These are phyloP conservation scores for Meta bourneti DNA, from an alignment of 2,888 invertebrate species.

Conservation along the genomic window DNA sequence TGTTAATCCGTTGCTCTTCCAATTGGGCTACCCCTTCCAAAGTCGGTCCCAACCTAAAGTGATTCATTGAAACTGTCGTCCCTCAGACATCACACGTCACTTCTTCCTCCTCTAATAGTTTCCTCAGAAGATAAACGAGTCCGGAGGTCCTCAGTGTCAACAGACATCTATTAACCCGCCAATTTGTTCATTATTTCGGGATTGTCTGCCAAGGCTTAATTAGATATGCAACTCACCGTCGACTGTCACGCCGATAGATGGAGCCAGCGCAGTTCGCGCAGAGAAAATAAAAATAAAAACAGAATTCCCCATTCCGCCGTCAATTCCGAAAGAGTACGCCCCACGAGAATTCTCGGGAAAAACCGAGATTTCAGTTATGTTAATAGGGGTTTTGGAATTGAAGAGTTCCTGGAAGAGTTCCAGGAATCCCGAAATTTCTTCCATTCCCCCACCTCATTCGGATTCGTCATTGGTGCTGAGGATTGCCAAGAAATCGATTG, in stretches of 20 bases:
- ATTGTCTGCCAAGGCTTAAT: constrained; percentile 34
- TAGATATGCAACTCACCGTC: not conserved
- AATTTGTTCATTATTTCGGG: constrained; percentile 34
- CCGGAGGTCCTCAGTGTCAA: constrained; percentile 27
- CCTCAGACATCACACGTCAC: not conserved
- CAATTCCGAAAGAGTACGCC: not conserved
- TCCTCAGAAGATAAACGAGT: constrained; percentile 25
- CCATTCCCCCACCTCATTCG: not conserved
- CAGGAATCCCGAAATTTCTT: constrained; percentile 44
- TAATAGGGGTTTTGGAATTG: constrained; percentile 55
- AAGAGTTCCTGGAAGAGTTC: constrained; percentile 14
- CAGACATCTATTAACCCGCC: constrained; percentile 24
- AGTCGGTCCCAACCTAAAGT: too few species aligned
- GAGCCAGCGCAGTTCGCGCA: not conserved
- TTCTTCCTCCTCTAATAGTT: constrained; percentile 13
- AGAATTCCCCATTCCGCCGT: not conserved
- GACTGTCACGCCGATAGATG: not conserved
- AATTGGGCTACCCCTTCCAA: too few species aligned
- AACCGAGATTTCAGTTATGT: constrained; percentile 54
- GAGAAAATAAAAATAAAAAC: constrained; percentile 1
- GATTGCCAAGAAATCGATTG: constrained; percentile 44
- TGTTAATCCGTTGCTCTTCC: too few species aligned
- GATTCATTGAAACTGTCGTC: too few species aligned
- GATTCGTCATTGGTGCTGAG: constrained; percentile 51
- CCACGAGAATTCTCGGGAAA: constrained; percentile 35